phyloP scores from a whole-genome alignment of 2,888 invertebrate species.

The Cataglyphis livida region DNA sequence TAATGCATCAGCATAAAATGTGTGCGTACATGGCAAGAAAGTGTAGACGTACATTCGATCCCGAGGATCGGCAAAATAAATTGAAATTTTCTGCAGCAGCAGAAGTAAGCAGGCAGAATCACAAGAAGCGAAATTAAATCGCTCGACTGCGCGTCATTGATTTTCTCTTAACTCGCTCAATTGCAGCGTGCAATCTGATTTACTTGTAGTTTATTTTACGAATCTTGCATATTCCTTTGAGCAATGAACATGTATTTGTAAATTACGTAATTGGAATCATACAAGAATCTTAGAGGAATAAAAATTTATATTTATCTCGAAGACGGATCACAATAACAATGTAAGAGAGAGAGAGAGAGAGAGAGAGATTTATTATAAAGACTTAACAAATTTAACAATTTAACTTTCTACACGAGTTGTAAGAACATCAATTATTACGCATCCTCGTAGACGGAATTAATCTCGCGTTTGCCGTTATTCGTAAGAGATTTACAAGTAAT shows the following conservation, averaged over 20 bases:
- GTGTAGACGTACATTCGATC: not conserved
- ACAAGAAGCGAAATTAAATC: slow-evolving; percentile 32
- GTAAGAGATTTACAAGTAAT: slow-evolving; percentile 54
- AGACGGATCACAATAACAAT: not conserved
- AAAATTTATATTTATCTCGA: not conserved
- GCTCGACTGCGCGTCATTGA: slow-evolving; percentile 10
- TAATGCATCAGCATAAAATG: slow-evolving; percentile 14
- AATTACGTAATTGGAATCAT: not conserved
- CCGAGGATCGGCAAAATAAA: slow-evolving; percentile 7
- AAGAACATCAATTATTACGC: slow-evolving; percentile 22
- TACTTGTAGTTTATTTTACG: slow-evolving; percentile 1
- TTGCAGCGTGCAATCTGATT: slow-evolving; percentile 14
- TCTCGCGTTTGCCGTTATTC: slow-evolving; percentile 49
- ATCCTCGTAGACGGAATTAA: slow-evolving; percentile 30
- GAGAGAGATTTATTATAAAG: not conserved
- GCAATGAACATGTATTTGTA: not conserved
- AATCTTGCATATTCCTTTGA: slow-evolving; percentile 14
- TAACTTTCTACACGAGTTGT: not conserved
- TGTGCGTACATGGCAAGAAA: not conserved
- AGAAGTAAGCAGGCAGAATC: not conserved
- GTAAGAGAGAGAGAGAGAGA: not conserved
- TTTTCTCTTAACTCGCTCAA: slow-evolving; percentile 21
- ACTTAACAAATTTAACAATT: slow-evolving; percentile 6
- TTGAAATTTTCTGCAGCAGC: slow-evolving; percentile 14
- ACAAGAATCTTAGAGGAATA: not conserved